These are phyloP conservation scores for Camelus dromedarius DNA, from an alignment of 2,113 vertebrate species.

Conservation along the genomic window DNA sequence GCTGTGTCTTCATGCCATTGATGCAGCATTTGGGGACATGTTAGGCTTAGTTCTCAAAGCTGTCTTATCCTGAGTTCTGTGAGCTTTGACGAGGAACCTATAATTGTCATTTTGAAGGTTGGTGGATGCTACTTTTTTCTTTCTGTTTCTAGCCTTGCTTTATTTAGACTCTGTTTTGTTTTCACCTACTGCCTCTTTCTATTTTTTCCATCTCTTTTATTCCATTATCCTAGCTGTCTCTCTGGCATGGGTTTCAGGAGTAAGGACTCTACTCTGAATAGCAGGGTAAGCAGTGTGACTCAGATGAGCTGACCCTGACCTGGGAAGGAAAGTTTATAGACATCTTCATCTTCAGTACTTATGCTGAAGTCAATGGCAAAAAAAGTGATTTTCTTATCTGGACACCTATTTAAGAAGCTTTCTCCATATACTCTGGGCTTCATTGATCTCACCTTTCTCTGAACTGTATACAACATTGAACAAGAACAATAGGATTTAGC, in stretches of 20 bases:
- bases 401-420: background rate
- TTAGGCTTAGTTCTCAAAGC: slow-evolving; percentile 58
- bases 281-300: background rate
- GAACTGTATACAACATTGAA: background rate
- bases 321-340: background rate
- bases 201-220: background rate
- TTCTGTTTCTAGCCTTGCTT: slow-evolving; percentile 48
- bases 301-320: background rate
- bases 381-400: background rate
- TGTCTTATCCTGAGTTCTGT: background rate
- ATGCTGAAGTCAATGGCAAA: background rate
- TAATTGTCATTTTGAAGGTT: slow-evolving; percentile 54
- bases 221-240: background rate
- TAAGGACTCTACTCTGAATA: background rate
- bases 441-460: slow-evolving; percentile 30
- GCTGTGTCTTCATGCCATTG: background rate
- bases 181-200: background rate
- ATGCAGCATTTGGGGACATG: background rate
- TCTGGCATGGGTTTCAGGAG: background rate
- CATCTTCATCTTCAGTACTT: background rate
- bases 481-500: background rate
- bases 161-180: slow-evolving; percentile 56
- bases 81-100: slow-evolving; percentile 46
- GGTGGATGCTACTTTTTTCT: slow-evolving; percentile 58
- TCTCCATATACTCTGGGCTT: background rate